phyloP scores from a whole-genome alignment of 2,113 vertebrate species.

The Anser brachyrhynchus region DNA sequence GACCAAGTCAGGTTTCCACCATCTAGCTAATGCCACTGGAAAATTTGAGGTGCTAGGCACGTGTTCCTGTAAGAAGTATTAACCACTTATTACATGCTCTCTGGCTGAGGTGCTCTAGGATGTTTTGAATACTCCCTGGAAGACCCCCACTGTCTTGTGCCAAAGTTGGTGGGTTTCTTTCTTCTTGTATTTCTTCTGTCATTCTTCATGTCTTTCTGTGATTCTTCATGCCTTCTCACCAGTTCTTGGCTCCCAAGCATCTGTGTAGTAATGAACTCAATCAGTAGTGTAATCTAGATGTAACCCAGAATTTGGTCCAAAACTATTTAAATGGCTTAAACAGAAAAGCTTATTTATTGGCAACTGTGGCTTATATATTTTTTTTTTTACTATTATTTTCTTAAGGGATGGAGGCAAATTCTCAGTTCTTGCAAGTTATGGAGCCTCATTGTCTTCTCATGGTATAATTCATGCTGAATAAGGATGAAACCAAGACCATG shows the following conservation, averaged over 20 bases:
- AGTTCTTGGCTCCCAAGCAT: neutral
- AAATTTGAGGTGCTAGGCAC: neutral
- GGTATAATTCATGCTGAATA: neutral
- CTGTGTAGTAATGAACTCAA: neutral
- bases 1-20: neutral
- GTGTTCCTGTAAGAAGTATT: neutral
- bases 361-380: neutral
- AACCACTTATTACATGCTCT: accelerated
- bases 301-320: neutral
- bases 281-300: neutral
- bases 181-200: neutral
- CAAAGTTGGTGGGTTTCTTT: neutral
- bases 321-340: neutral
- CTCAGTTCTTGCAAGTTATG: neutral
- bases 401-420: neutral
- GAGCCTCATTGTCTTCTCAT: neutral
- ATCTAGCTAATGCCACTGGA: neutral
- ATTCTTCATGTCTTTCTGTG: neutral
- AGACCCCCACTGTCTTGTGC: neutral
- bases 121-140: neutral
- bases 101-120: neutral
- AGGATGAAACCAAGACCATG: neutral
- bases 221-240: neutral
- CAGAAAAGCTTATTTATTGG: neutral
- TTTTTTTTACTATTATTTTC: neutral